These are phyloP conservation scores for Neodiprion pinetum DNA, from an alignment of 1,140 invertebrate genomes.

Conservation along the genomic window DNA sequence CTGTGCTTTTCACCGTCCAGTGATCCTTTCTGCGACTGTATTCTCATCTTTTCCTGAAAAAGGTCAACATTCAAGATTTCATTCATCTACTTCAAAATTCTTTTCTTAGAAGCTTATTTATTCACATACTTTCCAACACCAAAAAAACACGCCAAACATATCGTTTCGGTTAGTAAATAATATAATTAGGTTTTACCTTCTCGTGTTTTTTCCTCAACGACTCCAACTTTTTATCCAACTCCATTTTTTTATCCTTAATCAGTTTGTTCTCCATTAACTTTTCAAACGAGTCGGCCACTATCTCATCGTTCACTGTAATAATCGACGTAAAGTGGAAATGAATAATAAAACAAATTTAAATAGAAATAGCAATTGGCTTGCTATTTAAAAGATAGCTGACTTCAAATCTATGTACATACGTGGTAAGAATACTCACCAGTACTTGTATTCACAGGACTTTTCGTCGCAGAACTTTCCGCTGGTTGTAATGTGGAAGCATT, in stretches of 20 bases:
- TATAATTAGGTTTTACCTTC: conserved; percentile 63
- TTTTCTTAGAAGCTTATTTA: too few relatives aligned
- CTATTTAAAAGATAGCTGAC: conserved; percentile 19
- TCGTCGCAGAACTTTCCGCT: conserved; percentile 48
- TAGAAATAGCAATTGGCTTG: not conserved
- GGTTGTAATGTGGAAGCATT: conserved; percentile 32
- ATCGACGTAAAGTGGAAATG: conserved; percentile 17
- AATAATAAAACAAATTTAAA: not conserved
- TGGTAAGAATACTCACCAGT: conserved; percentile 41
- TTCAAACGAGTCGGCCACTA: conserved; percentile 80
- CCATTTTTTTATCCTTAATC: conserved; percentile 81
- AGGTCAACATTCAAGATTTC: not conserved
- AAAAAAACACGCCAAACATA: conserved; percentile 15
- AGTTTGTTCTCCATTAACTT: conserved; percentile 81
- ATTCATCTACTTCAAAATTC: too few relatives aligned
- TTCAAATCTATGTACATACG: conserved; percentile 9
- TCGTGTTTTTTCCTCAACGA: conserved; percentile 85
- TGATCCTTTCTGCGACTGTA: conserved; percentile 66
- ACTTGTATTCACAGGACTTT: conserved; percentile 50
- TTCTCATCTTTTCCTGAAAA: conserved; percentile 65
- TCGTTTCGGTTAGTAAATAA: conserved; percentile 9
- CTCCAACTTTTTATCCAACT: conserved; percentile 89
- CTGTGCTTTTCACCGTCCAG: conserved; percentile 68
- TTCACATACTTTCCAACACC: too few relatives aligned
- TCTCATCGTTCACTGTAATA: conserved; percentile 61